Conservation (phyloP, 2,888 invertebrate species). For the Hydrotaea diabolus region DNA sequence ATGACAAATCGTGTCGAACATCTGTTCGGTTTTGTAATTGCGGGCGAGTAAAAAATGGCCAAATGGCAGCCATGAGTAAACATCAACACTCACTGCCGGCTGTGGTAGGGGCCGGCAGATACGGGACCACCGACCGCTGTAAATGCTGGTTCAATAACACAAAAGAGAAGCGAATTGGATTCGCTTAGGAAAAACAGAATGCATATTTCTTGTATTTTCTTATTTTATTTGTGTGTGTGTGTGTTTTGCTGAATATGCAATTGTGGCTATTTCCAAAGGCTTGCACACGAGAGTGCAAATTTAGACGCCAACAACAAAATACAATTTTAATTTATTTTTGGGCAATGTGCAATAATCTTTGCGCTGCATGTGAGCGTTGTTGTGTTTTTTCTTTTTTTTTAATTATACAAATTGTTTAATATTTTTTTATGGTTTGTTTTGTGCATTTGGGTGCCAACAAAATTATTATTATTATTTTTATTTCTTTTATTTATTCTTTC, state of each 20-base stretch:
- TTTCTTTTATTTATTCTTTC: not conserved
- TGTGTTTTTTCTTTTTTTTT: not conserved
- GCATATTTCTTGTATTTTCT: too few species aligned
- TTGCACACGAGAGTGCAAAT: not conserved
- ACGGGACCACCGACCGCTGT: too few species aligned
- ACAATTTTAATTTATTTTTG: not conserved
- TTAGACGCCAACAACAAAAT: not conserved
- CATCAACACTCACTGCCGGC: not conserved
- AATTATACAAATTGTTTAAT: not conserved
- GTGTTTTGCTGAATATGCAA: too few species aligned
- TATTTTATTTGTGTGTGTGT: too few species aligned
- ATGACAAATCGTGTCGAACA: slow-evolving; percentile 14
- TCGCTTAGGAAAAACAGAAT: too few species aligned
- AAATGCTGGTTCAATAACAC: too few species aligned
- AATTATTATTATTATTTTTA: not conserved
- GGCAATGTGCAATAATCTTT: not conserved
- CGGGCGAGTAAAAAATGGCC: not conserved
- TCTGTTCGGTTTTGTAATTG: slow-evolving; percentile 31
- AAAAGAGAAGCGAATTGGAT: too few species aligned
- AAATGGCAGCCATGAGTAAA: not conserved
- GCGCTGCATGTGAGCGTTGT: not conserved
- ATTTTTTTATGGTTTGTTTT: not conserved
- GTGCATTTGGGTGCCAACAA: not conserved
- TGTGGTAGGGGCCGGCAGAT: not conserved
- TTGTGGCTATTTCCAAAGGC: too few species aligned